phyloP scores from a whole-genome alignment of 2,888 invertebrate genomes.

The Nemotelus nigrinus region DNA sequence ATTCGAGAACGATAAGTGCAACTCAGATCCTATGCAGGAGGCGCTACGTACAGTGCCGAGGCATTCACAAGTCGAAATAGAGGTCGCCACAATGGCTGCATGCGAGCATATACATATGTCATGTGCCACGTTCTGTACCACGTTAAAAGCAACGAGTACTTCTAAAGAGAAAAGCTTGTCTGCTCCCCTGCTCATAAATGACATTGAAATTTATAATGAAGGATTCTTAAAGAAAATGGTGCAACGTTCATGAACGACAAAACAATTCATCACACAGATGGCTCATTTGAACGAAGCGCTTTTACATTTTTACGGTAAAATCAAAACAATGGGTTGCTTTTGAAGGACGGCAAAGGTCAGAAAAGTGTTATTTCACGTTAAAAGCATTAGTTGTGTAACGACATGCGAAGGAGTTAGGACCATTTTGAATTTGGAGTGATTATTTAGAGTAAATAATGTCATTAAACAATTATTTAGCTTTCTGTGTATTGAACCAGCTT shows the following conservation, averaged over 20 bases:
- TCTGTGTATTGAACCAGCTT: too few relatives aligned
- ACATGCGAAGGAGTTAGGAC: too few relatives aligned
- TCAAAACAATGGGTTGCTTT: too few relatives aligned
- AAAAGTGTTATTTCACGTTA: too few relatives aligned
- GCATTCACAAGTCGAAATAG: not conserved
- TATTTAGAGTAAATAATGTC: too few relatives aligned
- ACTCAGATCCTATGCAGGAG: conserved; percentile 11
- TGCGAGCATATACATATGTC: conserved; percentile 8
- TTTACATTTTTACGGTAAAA: not conserved
- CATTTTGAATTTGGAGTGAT: too few relatives aligned
- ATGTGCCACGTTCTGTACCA: conserved; percentile 14
- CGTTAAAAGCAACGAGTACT: not conserved
- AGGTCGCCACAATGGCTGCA: conserved; percentile 14
- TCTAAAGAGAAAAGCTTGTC: conserved; percentile 16
- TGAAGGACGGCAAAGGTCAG: too few relatives aligned
- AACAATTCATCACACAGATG: conserved; percentile 25
- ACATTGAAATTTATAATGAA: conserved; percentile 37
- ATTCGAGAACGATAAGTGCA: conserved; percentile 36
- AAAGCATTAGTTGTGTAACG: too few relatives aligned
- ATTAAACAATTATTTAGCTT: too few relatives aligned
- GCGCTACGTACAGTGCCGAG: not conserved
- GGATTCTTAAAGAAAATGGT: conserved; percentile 13
- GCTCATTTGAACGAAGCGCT: conserved; percentile 19
- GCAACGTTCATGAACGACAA: conserved; percentile 17
- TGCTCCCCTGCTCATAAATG: conserved; percentile 24